Conservation (phyloP, 2,888 invertebrate genomes). For the Parasteatoda lunata region DNA sequence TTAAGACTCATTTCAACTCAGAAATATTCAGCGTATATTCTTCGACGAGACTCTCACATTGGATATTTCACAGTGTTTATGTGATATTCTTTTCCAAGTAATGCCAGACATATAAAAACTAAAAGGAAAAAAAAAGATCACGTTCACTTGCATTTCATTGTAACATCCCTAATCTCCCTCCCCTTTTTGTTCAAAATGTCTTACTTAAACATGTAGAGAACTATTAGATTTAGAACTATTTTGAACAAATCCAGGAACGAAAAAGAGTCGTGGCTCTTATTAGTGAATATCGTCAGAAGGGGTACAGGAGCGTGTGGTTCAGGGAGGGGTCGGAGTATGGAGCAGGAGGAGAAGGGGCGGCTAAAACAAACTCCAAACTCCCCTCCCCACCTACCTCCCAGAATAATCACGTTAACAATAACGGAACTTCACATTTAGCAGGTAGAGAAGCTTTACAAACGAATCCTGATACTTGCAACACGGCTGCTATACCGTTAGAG, state of each 20-base stretch:
- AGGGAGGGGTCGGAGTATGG: constrained; percentile 45
- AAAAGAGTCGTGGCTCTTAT: constrained; percentile 63
- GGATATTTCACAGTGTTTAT: too few species aligned
- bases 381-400: constrained; percentile 6
- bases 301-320: constrained; percentile 64
- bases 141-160: too few species aligned
- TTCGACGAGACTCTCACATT: too few species aligned
- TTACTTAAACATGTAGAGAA: too few species aligned
- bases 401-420: constrained; percentile 10
- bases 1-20: too few species aligned
- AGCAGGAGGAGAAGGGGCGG: not conserved
- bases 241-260: not conserved
- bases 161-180: too few species aligned
- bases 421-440: constrained; percentile 47
- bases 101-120: too few species aligned
- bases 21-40: too few species aligned
- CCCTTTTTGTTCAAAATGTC: too few species aligned
- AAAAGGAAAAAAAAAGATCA: too few species aligned
- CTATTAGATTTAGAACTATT: too few species aligned
- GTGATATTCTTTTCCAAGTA: too few species aligned
- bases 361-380: not conserved
- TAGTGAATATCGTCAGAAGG: constrained; percentile 59
- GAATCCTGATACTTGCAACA: constrained; percentile 38
- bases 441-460: constrained; percentile 46
- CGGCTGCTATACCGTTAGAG: constrained; percentile 68